Conservation (phyloP, 1,140 invertebrate genomes). For the Ips nitidus region DNA sequence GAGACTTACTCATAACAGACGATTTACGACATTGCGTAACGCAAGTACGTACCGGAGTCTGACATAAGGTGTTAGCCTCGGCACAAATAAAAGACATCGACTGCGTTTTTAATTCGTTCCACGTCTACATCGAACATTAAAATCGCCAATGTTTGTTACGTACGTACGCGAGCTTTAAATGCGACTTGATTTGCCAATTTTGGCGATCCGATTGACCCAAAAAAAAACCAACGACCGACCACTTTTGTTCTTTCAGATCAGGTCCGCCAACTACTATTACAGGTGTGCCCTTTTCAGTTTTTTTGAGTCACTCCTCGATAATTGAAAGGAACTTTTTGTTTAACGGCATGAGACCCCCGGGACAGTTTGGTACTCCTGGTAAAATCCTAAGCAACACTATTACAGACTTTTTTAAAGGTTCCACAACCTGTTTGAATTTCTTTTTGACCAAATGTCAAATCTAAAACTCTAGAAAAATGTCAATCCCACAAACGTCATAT, state of each 20-base stretch:
- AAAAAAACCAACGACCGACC: slow-evolving; percentile 16
- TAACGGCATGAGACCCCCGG: no score
- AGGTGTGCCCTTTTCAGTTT: slow-evolving; percentile 12
- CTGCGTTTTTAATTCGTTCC: slow-evolving; percentile 35
- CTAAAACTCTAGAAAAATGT: no score
- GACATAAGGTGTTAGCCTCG: slow-evolving; percentile 39
- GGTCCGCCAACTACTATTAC: neutral
- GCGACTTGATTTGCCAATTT: slow-evolving; percentile 35
- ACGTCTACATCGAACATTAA: slow-evolving; percentile 31
- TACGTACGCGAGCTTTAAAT: slow-evolving; percentile 22
- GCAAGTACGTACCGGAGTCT: slow-evolving; percentile 12
- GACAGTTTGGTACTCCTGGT: no score
- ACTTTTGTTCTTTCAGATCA: slow-evolving; percentile 10
- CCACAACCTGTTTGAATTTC: no score
- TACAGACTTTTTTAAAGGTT: no score
- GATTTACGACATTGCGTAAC: slow-evolving; percentile 24
- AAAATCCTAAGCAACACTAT: no score
- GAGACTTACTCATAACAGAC: neutral
- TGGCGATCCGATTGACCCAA: slow-evolving; percentile 32
- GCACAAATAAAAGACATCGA: slow-evolving; percentile 35
- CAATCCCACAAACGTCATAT: no score
- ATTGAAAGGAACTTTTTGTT: no score
- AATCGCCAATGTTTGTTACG: slow-evolving; percentile 21
- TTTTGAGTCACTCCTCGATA: no score
- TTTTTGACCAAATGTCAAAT: no score